Base-by-base conservation (phyloP, 1,140 invertebrate genomes). In the Diorhabda carinulata region DNA sequence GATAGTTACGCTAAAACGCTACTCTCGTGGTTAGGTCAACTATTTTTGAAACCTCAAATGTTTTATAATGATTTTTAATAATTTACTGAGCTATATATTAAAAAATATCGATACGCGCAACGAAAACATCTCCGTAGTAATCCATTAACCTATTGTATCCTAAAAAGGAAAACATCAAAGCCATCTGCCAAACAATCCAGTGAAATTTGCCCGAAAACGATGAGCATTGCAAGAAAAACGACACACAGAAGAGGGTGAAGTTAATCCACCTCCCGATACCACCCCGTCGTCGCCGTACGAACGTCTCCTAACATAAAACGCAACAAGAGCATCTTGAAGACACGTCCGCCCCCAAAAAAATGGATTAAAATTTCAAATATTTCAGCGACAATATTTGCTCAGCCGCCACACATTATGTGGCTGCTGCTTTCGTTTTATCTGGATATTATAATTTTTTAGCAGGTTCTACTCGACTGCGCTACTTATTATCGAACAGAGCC, bases 341-440 rank as follows among this genome's bases (percentile, higher is more conserved):
- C 47, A 52, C 47, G 47, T 52, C 47, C 47, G 47, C 47, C 47
- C 47, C 47, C 47, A 52, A 52, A 52, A 52, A 52, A 52, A 52
- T 52, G 47, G 47, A 52, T 52, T 52, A 52, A 52, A 52, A 52
- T 8, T 52, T 52, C 47, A 52, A 52, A 52, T 52, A 52, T 52
- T 52, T 52, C 47, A 52, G 47, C 47, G 47, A 52, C 47, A 52
- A 52, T 52, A 52, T 52, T 52, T 52, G 47, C 47, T 52, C 47
- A 52, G 47, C 47, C n/a, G 47, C 47, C n/a, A 52, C 25, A 25
- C 47, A 52, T 52, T 52, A 52, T 52, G 47, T 52, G 3, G 47
- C 47, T 52, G 47, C 47, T 52, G 6, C 47, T 52, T 52, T 52
- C 47, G n/a, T 52, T 8, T 52, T 52, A 6, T 52, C 47, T 52